Percentiles rank a stretch among this genome's conserved stretches.
These are phyloP conservation scores for Tethya wilhelma DNA, from an alignment of 37 sponge, comb jelly and placozoan genomes.

Conservation along the genomic window DNA sequence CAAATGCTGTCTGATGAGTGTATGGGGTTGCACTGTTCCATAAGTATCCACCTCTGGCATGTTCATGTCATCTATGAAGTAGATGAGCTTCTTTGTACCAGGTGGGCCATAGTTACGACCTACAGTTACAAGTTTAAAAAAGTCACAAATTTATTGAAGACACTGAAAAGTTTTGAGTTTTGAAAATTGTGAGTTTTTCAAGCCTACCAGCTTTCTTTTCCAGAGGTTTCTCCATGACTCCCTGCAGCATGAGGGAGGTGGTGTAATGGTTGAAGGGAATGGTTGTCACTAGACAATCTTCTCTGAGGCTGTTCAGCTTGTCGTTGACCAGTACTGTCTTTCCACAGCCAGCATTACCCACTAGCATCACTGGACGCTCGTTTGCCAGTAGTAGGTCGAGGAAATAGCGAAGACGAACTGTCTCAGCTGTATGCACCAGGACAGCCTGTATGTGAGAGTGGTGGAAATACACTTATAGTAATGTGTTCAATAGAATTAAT, in stretches of 20 bases:
- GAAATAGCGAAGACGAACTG: constrained; percentile 87
- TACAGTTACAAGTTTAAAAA: not conserved
- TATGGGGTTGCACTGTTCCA: constrained; percentile 98
- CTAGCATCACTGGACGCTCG: constrained; percentile 96
- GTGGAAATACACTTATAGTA: not conserved
- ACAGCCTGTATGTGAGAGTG: constrained; percentile 59
- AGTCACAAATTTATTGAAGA: not conserved
- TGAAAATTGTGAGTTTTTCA: not conserved
- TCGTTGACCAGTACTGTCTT: constrained; percentile 97
- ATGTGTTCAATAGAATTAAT: not conserved
- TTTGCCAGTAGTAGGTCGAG: constrained; percentile 88
- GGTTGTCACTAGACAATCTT: constrained; percentile 79
- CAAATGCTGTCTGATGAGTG: constrained; percentile 96
- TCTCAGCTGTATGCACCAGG: constrained; percentile 96
- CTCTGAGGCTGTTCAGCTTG: constrained; percentile 68
- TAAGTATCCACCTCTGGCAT: constrained; percentile 98
- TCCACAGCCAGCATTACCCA: constrained; percentile 97
- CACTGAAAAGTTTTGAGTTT: not conserved
- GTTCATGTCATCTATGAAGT: constrained; percentile 99
- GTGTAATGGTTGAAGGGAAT: constrained; percentile 99
- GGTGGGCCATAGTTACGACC: constrained; percentile 97
- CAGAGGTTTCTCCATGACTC: constrained; percentile 98
- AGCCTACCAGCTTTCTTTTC: constrained; percentile 97
- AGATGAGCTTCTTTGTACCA: constrained; percentile 94
- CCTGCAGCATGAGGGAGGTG: constrained; percentile 96